A percentile compares a stretch with the other conserved stretches of the same genome.
Evolutionary conservation across 2,888 invertebrate genomes (phyloP).

Genomic region (Apotomis capreana): DNA sequence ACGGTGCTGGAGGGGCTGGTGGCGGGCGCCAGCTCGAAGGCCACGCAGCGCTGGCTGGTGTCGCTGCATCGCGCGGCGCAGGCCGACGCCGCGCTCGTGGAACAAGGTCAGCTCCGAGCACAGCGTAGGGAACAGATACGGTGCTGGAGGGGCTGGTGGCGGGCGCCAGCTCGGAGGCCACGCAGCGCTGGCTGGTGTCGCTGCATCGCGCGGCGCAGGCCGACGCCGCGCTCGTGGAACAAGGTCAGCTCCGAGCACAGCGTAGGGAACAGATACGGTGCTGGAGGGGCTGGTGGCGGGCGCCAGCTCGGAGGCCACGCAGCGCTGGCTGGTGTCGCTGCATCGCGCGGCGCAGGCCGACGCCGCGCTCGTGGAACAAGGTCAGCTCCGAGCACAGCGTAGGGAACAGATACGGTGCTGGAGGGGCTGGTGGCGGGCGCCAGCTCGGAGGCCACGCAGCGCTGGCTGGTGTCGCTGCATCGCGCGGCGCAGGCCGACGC

Average conservation of each 20-base stretch:
- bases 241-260: constrained; percentile 57
- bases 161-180: constrained; percentile 92
- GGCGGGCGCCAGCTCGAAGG: constrained; percentile 91
- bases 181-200: constrained; percentile 94
- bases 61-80: constrained; percentile 90
- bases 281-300: constrained; percentile 85
- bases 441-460: constrained; percentile 94
- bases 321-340: constrained; percentile 94
- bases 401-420: constrained; percentile 57
- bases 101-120: constrained; percentile 63
- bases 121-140: constrained; percentile 45
- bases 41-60: constrained; percentile 94
- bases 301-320: constrained; percentile 93
- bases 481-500: constrained; percentile 90
- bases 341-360: constrained; percentile 90
- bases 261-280: constrained; percentile 62
- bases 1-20: constrained; percentile 69
- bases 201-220: constrained; percentile 90
- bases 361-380: constrained; percentile 83
- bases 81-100: constrained; percentile 87
- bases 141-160: constrained; percentile 86
- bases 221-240: constrained; percentile 85
- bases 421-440: constrained; percentile 86
- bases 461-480: constrained; percentile 93
- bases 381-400: constrained; percentile 47